Percentiles rank a stretch among this genome's conserved stretches.
Conservation (phyloP, 1,140 invertebrate species). For the Zaprionus taronus region DNA sequence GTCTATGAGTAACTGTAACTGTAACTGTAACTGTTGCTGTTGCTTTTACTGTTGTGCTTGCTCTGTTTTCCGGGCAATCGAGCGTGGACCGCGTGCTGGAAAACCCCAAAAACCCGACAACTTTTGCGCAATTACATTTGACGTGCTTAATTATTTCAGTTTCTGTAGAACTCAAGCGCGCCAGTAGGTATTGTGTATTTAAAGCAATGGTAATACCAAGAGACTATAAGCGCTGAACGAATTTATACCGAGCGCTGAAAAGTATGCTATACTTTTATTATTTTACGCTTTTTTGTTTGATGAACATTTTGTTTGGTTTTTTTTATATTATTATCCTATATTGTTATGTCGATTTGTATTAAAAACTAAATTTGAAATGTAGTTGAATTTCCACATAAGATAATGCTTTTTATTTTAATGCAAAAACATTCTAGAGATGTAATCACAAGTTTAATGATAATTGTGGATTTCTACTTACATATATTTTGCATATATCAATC, state of each 20-base stretch:
- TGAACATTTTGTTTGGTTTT: too few species aligned
- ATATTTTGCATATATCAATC: too few species aligned
- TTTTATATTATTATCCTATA: too few species aligned
- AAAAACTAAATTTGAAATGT: too few species aligned
- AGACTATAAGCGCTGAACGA: neutral
- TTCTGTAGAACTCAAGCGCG: neutral
- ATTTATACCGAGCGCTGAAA: neutral
- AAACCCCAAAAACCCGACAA: slow-evolving; percentile 18
- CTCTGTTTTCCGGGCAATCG: slow-evolving; percentile 36
- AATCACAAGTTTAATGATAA: too few species aligned
- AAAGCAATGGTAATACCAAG: neutral
- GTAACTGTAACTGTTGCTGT: slow-evolving; percentile 16
- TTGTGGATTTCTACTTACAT: too few species aligned
- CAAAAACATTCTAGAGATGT: neutral
- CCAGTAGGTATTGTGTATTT: neutral
- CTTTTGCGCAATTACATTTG: slow-evolving; percentile 27
- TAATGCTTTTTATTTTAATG: too few species aligned
- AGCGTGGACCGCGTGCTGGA: slow-evolving; percentile 16
- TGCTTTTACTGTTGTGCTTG: slow-evolving; percentile 7
- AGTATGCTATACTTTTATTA: neutral
- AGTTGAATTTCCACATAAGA: too few species aligned
- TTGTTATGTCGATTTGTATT: too few species aligned
- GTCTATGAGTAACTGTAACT: slow-evolving; percentile 41
- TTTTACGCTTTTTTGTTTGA: too few species aligned
- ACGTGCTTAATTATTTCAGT: slow-evolving; percentile 14